Evolutionary conservation across 1,140 invertebrate genomes (phyloP).

Genomic region (Trichonephila clavata): DNA sequence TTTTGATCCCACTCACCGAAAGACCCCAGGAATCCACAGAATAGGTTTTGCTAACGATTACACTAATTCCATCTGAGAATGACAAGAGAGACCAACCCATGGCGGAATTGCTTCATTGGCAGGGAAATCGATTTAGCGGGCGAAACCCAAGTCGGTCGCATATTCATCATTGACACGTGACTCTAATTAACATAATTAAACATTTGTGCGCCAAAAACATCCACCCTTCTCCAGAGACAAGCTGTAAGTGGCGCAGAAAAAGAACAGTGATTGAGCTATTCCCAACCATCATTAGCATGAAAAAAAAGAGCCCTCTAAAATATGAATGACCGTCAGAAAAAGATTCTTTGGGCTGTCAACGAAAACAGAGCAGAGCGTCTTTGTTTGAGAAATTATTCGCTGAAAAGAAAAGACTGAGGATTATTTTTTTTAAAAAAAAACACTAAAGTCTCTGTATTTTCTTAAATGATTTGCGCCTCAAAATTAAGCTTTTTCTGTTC

Average conservation of each 20-base stretch:
- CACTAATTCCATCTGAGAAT: no score
- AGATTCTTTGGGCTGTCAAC: background rate
- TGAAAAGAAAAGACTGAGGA: no score
- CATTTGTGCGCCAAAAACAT: conserved; percentile 25
- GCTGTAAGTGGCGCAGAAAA: conserved; percentile 35
- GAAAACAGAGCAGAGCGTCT: no score
- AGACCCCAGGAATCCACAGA: no score
- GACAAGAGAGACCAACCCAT: no score
- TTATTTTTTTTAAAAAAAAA: no score
- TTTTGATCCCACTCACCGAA: no score
- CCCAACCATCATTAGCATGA: background rate
- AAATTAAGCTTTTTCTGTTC: no score
- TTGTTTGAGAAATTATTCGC: no score
- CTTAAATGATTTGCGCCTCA: no score
- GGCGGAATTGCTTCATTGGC: conserved; percentile 1
- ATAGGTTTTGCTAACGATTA: no score
- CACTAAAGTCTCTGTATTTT: no score
- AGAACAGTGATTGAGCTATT: conserved; percentile 12
- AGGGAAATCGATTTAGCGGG: background rate
- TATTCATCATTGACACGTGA: conserved; percentile 58
- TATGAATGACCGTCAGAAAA: background rate
- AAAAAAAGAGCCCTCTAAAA: background rate
- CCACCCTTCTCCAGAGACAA: conserved; percentile 14
- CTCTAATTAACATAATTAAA: conserved; percentile 66
- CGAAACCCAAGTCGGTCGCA: background rate